Percentiles rank a stretch among this genome's conserved stretches.
phyloP scores from a whole-genome alignment of 2,113 vertebrate species.

The Gasterosteus aculeatus region DNA sequence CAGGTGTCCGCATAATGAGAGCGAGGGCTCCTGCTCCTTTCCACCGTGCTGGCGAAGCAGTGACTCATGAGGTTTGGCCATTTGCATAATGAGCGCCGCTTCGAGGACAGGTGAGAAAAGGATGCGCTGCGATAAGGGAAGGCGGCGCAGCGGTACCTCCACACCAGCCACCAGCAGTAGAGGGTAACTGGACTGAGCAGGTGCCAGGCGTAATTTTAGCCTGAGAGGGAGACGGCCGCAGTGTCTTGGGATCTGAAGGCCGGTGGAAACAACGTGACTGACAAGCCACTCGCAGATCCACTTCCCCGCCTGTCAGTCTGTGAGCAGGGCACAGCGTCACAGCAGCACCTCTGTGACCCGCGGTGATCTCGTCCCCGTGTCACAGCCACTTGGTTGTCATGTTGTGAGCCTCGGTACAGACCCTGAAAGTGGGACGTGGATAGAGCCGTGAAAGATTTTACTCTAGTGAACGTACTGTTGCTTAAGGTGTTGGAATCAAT shows the following conservation, averaged over 20 bases:
- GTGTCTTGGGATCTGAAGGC: not conserved
- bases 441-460: not conserved
- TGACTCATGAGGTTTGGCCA: conserved; percentile 16
- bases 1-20: conserved; percentile 55
- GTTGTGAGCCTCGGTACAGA: not conserved
- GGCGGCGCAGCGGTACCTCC: not conserved
- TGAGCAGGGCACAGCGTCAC: conserved; percentile 22
- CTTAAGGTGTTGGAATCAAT: not conserved
- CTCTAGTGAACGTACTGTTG: not conserved
- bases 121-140: not conserved
- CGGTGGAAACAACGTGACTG: conserved; percentile 33
- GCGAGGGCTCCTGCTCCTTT: conserved; percentile 22
- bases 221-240: conserved; percentile 24
- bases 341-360: conserved; percentile 27
- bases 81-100: conserved; percentile 46
- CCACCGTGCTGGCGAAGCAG: conserved; percentile 33
- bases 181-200: conserved; percentile 69
- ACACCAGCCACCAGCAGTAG: conserved; percentile 18
- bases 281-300: conserved; percentile 34
- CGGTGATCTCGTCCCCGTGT: not conserved
- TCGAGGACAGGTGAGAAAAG: conserved; percentile 27
- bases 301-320: conserved; percentile 51
- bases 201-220: conserved; percentile 53
- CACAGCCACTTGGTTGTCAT: conserved; percentile 5
- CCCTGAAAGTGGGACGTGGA: not conserved